Percentiles rank a stretch among this genome's conserved stretches.
Evolutionary conservation across 2,888 invertebrate genomes (phyloP).

Genomic region (Noctua comes): DNA sequence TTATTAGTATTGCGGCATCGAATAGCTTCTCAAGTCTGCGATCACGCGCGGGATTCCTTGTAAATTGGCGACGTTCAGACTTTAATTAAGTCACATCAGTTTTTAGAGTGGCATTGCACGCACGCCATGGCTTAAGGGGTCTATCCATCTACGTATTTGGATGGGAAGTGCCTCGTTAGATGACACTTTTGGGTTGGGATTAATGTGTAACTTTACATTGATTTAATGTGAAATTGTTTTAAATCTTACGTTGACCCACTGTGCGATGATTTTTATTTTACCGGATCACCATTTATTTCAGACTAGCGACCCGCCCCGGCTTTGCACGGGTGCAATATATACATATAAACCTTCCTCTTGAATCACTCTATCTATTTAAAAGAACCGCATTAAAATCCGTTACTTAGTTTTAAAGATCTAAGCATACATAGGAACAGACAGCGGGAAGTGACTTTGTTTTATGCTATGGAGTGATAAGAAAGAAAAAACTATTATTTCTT

Average conservation of each 20-base stretch:
- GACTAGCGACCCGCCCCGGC: too few relatives aligned
- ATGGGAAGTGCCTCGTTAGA: slow-evolving; percentile 41
- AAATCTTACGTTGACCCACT: not conserved
- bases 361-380: too few relatives aligned
- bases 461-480: too few relatives aligned
- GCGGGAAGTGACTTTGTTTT: too few relatives aligned
- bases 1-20: slow-evolving; percentile 68
- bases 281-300: not conserved
- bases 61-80: slow-evolving; percentile 88
- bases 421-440: too few relatives aligned
- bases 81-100: slow-evolving; percentile 88
- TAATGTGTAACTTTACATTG: not conserved
- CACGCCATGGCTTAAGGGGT: slow-evolving; percentile 43
- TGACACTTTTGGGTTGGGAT: slow-evolving; percentile 26
- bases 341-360: too few relatives aligned
- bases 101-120: slow-evolving; percentile 79
- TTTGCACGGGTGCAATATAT: too few relatives aligned
- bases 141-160: slow-evolving; percentile 50
- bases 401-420: too few relatives aligned
- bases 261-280: not conserved
- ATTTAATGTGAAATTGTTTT: not conserved
- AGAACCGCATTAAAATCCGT: too few relatives aligned
- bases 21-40: slow-evolving; percentile 79
- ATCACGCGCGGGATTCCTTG: slow-evolving; percentile 83
- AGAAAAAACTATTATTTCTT: not conserved